Conservation (phyloP, 2,888 invertebrate genomes). For the Ecliptopera silaceata region DNA sequence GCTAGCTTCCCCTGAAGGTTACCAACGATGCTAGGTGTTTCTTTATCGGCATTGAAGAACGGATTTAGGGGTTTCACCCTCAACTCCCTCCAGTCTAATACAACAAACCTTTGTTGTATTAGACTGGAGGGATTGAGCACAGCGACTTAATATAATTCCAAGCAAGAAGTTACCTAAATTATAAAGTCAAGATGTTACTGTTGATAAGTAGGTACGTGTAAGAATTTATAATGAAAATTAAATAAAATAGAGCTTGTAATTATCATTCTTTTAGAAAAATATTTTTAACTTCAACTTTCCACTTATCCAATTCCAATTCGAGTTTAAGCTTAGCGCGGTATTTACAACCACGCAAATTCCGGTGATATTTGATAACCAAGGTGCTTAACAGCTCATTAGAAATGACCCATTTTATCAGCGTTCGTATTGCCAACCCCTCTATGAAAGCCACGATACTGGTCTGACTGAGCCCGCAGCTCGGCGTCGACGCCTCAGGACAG, state of each 20-base stretch:
- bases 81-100: background rate
- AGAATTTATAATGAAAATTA: too few relatives aligned
- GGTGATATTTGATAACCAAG: background rate
- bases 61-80: slow-evolving; percentile 1
- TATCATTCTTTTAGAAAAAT: too few relatives aligned
- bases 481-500: slow-evolving; percentile 17
- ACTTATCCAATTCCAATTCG: too few relatives aligned
- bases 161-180: background rate
- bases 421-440: background rate
- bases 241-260: too few relatives aligned
- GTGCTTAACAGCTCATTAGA: slow-evolving; percentile 3
- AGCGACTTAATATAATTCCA: too few relatives aligned
- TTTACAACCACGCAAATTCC: too few relatives aligned
- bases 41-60: slow-evolving; percentile 41
- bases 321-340: too few relatives aligned
- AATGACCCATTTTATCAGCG: slow-evolving; percentile 1
- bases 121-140: too few relatives aligned
- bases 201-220: too few relatives aligned
- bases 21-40: slow-evolving; percentile 58
- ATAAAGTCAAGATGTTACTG: too few relatives aligned
- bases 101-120: background rate
- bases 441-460: slow-evolving; percentile 2
- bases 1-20: slow-evolving; percentile 54
- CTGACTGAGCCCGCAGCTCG: slow-evolving; percentile 33
- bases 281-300: too few relatives aligned